Percentiles rank a stretch among this genome's conserved stretches.
phyloP scores from a whole-genome alignment of 2,113 vertebrate genomes.

The Hyla sarda region DNA sequence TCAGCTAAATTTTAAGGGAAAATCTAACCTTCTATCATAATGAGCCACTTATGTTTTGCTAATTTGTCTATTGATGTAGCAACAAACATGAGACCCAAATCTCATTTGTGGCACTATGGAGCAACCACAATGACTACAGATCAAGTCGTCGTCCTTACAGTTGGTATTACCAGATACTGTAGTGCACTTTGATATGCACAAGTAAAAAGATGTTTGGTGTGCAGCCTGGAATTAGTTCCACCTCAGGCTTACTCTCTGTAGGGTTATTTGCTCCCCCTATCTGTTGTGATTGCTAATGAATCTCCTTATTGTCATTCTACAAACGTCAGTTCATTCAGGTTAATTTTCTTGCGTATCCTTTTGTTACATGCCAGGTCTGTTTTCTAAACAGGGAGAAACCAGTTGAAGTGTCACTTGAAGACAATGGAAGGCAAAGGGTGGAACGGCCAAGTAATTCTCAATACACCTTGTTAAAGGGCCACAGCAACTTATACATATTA shows the following conservation, averaged over 20 bases:
- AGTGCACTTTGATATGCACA: not conserved
- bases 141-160: not conserved
- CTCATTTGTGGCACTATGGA: too few relatives aligned
- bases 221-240: constrained; percentile 8
- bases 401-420: not conserved
- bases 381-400: not conserved
- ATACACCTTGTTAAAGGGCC: not conserved
- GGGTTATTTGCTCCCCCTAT: constrained; percentile 38
- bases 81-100: not conserved
- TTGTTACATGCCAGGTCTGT: not conserved
- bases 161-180: not conserved
- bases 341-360: constrained; percentile 13
- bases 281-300: constrained; percentile 49
- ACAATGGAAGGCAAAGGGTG: not conserved
- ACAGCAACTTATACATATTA: not conserved
- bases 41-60: not conserved
- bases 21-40: not conserved
- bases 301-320: constrained; percentile 29
- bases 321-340: constrained; percentile 20
- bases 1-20: not conserved
- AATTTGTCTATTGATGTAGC: not conserved
- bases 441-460: not conserved
- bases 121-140: not conserved
- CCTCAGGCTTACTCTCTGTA: not conserved
- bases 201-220: not conserved